Evolutionary conservation across 2,113 vertebrate genomes (phyloP), one percentile per base, ranked within the genome.

Genomic region (Larimichthys crocea): DNA sequence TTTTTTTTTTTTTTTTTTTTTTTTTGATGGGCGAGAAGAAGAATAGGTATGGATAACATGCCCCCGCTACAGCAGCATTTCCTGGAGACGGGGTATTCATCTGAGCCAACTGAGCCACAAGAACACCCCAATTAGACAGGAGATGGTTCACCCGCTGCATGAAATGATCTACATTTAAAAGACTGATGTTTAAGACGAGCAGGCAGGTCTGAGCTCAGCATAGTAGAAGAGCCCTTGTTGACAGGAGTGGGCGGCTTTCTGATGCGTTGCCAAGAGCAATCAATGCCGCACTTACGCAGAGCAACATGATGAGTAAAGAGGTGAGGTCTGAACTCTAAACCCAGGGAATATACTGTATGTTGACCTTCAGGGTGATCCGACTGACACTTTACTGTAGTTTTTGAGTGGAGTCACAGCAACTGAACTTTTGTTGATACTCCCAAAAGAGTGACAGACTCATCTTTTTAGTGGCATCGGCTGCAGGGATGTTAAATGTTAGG

Each of bases 181-280:
- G 59, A 6, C 61, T 24, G n/a, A 8, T 29, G 65, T n/a, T 63
- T 20, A 15, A 72, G 56, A 52, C 22, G 42, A 72, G 59, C 52
- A 42, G 72, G 70, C 50, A 44, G 50, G 40, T 73, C 66, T 55
- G 46, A 64, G 46, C 70, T 68, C 65, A 61, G 62, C 4, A 5
- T 2, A 22, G 56, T 62, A 55, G 62, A 69, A 40, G 49, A 66
- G 67, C 56, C 42, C 57, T 84, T 10, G 29, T 16, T 63, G 59
- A 46, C 24, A 22, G 12, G 63, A 87, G 74, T 68, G 82, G 81
- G 68, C 59, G 8, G 62, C 59, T 69, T 50, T 80, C 29, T 63
- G 24, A 86, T 59, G 68, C 10, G 24, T 10, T 74, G 71, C 74
- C 74, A 57, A 71, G 19, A 62, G 31, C 48, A 68, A 83, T 86